A percentile compares a stretch with the other conserved stretches of the same genome.
These are phyloP conservation scores for Griposia aprilina DNA, from an alignment of 2,888 invertebrate genomes.

Conservation along the genomic window DNA sequence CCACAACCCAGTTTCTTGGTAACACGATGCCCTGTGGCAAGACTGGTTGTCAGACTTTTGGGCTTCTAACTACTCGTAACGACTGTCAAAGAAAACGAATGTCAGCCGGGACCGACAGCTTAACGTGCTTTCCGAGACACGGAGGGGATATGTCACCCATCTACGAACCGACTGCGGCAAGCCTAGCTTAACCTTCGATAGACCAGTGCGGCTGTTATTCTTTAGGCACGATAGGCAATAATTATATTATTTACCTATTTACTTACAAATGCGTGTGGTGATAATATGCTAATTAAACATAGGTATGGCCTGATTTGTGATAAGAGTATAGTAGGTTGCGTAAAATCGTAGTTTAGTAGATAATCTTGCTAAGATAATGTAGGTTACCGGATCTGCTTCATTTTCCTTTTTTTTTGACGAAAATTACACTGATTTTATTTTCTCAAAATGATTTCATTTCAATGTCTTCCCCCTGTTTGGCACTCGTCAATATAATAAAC, in stretches of 20 bases:
- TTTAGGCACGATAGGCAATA: neutral
- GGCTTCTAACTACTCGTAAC: too few species aligned
- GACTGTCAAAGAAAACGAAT: too few species aligned
- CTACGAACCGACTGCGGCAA: too few species aligned
- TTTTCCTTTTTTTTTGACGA: neutral
- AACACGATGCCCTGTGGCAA: too few species aligned
- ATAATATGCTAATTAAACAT: slow-evolving; percentile 30
- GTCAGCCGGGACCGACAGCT: too few species aligned
- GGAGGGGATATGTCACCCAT: too few species aligned
- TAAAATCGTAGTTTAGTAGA: slow-evolving; percentile 4
- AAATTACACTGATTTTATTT: too few species aligned
- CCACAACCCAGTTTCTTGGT: too few species aligned
- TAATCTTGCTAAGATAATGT: slow-evolving; percentile 22
- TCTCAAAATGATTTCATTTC: neutral
- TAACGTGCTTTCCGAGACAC: too few species aligned
- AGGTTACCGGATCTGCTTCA: slow-evolving; percentile 1
- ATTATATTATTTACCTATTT: slow-evolving; percentile 9
- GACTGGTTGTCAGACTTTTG: too few species aligned
- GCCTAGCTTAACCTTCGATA: too few species aligned
- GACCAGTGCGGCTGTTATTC: too few species aligned
- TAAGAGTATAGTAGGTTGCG: slow-evolving; percentile 36
- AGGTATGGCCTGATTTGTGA: slow-evolving; percentile 29
- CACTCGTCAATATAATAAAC: neutral
- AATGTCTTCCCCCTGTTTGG: neutral
- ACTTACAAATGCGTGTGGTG: slow-evolving; percentile 17